A percentile compares a stretch with the other conserved stretches of the same genome.
Evolutionary conservation across 1,140 invertebrate species (phyloP).

Genomic region (Neodiprion fabricii): DNA sequence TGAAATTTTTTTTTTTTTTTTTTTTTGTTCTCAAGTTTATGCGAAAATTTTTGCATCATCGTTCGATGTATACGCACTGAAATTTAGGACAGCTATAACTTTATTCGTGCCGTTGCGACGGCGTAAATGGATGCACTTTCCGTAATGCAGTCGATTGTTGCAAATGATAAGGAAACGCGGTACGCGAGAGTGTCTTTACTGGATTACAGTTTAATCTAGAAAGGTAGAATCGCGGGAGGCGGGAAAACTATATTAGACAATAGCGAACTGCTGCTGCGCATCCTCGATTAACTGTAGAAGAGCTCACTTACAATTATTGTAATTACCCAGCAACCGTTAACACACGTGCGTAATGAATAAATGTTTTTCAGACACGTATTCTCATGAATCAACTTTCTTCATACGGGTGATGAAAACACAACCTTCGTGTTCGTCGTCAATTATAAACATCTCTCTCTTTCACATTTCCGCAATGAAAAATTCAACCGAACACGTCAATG

Average conservation of each 20-base stretch:
- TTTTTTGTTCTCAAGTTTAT: background rate
- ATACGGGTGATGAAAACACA: background rate
- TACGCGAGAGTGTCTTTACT: background rate
- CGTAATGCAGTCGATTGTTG: background rate
- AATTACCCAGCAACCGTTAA: background rate
- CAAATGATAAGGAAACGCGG: background rate
- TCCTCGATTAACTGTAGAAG: background rate
- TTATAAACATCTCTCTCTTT: background rate
- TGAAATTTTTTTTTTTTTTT: background rate
- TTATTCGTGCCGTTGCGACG: background rate
- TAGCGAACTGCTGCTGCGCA: background rate
- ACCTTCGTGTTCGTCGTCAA: background rate
- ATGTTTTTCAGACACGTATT: background rate
- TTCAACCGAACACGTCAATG: background rate
- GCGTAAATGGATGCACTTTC: background rate
- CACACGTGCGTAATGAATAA: background rate
- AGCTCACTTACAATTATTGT: background rate
- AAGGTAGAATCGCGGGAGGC: background rate
- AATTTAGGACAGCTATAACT: background rate
- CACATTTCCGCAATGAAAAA: background rate
- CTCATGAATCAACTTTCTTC: constrained; percentile 2
- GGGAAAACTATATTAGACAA: background rate
- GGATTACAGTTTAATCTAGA: background rate
- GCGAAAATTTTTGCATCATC: background rate
- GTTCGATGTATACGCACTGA: background rate